A percentile compares a stretch with the other conserved stretches of the same genome.
Evolutionary conservation across 2,113 vertebrate genomes (phyloP).

Genomic region (Cyrtonyx montezumae): DNA sequence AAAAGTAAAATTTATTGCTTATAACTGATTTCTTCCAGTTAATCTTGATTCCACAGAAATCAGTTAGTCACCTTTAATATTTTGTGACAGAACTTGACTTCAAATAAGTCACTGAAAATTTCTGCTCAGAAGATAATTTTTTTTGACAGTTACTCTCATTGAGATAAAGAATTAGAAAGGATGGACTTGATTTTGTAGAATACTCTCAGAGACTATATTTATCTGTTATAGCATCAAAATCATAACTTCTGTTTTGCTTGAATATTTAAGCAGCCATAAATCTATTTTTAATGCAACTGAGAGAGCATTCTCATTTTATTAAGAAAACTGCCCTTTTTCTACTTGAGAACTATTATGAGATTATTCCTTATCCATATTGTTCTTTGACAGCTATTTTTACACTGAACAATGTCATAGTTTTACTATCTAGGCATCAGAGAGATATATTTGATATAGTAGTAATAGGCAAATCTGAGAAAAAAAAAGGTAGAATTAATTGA

Average conservation of each 20-base stretch:
- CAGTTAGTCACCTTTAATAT: not conserved
- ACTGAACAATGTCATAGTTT: rapidly evolving
- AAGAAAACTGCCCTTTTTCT: not conserved
- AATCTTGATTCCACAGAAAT: not conserved
- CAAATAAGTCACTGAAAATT: not conserved
- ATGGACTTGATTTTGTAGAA: not conserved
- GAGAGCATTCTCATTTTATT: not conserved
- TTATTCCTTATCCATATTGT: not conserved
- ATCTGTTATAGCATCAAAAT: not conserved
- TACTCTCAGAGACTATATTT: not conserved
- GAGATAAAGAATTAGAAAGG: not conserved
- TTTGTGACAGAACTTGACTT: not conserved
- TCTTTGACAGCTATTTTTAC: not conserved
- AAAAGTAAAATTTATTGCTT: not conserved
- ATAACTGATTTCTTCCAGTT: not conserved
- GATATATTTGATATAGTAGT: not conserved
- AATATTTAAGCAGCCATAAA: not conserved
- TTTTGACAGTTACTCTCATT: not conserved
- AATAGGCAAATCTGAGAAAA: not conserved
- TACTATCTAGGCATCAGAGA: not conserved
- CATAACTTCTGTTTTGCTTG: not conserved
- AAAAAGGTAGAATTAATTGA: not conserved
- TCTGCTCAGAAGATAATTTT: not conserved
- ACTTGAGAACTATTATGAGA: not conserved
- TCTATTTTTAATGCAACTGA: not conserved